Evolutionary conservation across 2,113 vertebrate species (phyloP), one percentile per base, ranked within the genome.

Genomic region (Grammomys surdaster): DNA sequence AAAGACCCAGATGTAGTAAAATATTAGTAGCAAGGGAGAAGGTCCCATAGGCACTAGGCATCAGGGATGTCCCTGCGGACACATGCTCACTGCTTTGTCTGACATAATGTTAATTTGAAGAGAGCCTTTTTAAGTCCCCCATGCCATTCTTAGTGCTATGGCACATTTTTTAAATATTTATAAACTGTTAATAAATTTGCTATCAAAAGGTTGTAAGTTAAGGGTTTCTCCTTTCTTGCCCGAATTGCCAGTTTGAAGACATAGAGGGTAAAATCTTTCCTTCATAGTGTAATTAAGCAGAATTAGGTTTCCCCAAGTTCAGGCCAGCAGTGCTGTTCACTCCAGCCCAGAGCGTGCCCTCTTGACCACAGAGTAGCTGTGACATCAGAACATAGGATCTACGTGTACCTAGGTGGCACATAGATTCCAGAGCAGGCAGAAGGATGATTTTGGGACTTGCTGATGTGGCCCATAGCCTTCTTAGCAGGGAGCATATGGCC

Each of bases 171-270:
- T 56, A 11, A 92, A 43, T 58, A 86, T 84, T 92, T 76, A 65
- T 81, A 90, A 6, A 4, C 67, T 54, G n/a, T 73, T 70, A 76
- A 65, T 94, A 88, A 90, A 85, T 92, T 93, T 87, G 58, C 89
- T 94, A 60, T 67, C 77, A 81, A 85, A 96, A 63, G 67, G 92
- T 95, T 89, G 86, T 89, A 84, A 86, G 65, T 17, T 60, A 95
- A 96, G 89, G 85, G 82, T 40, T 94, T 90, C 80, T 91, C 88
- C 46, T 85, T 73, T 58, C 82, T 77, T 60, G 33, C 93, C 70
- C 46, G 73, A 76, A 73, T 93, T 60, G 86, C 77, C 72, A 28
- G 43, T 67, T 91, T 40, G 46, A n/a, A 72, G 51, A 77, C 73
- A 26, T 40, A 3, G 40, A 63, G 13, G 43, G 1, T 43, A 22